Evolutionary conservation across 2,888 invertebrate species (phyloP), one percentile per base, ranked within the genome.

Genomic region (Notodonta dromedarius): DNA sequence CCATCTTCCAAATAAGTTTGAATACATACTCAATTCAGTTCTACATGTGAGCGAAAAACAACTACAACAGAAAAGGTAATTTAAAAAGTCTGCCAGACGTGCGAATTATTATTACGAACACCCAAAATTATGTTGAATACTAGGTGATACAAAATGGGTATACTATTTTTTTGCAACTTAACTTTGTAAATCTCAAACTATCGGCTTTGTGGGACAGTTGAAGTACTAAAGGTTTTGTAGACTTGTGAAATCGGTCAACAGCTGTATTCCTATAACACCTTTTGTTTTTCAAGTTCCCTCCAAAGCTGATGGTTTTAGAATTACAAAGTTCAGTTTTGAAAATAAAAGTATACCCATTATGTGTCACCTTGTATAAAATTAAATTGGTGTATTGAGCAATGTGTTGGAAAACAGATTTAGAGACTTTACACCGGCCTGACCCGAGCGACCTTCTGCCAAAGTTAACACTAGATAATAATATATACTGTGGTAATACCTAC

Each of bases 371-470:
- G n/a, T n/a, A 51, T 62, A 60, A 46, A 57, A 57, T 60, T 53
- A 50, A 61, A 40, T 58, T 48, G 5, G n/a, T 52, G n/a, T 58
- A 59, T 58, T 52, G 53, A 73, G 59, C 56, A 51, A 46, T 63
- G 53, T 53, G 51, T 46, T 66, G 58, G 59, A 57, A 65, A 71
- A 65, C 60, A 56, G 57, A 67, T 70, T 74, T 63, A 57, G 63
- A 59, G 54, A 66, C 56, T 66, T 61, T 62, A 60, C 63, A 55
- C 55, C 58, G 53, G 46, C 35, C 52, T 67, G 69, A 76, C 69
- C 71, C 57, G 44, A 12, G 51, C 55, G 70, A 72, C 78, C 78
- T 79, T 76, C 65, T 68, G 56, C 40, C 57, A 72, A 79, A 73
- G 70, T 76, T 70, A 72, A 62, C 65, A 69, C 62, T 72, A 58